Percentiles rank a stretch among this genome's conserved stretches.
Evolutionary conservation across 64 coral and sea anemone genomes (phyloP).

Genomic region (Catalaphyllia jardinei): DNA sequence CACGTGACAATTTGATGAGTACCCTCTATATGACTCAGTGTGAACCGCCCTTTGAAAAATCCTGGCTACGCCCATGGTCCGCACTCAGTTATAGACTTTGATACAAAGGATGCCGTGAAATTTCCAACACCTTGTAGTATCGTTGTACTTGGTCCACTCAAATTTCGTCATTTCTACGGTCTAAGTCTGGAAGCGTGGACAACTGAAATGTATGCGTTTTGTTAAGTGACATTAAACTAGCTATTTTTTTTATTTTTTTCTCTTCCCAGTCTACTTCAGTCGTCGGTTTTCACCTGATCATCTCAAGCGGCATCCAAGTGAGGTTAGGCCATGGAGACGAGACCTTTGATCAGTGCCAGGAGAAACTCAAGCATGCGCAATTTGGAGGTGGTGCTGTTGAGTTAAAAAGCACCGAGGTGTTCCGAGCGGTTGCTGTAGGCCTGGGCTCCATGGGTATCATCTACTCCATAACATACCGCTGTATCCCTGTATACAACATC

Average conservation of each 20-base stretch:
- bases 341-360: constrained; percentile 43
- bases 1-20: no score
- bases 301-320: constrained; percentile 41
- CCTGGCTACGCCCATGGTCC: no score
- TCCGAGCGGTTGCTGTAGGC: constrained; percentile 24
- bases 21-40: no score
- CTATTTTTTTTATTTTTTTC: background rate
- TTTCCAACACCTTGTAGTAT: no score
- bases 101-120: no score
- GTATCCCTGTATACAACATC: constrained; percentile 72
- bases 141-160: no score
- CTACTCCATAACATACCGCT: constrained; percentile 58
- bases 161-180: no score
- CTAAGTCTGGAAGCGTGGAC: no score
- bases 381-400: constrained; percentile 18
- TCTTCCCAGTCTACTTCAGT: constrained; percentile 47
- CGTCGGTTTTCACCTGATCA: constrained; percentile 45
- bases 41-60: no score
- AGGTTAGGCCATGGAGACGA: constrained; percentile 30
- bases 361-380: constrained; percentile 28
- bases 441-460: constrained; percentile 52
- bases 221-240: background rate
- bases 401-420: constrained; percentile 37
- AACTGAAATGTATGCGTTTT: no score
- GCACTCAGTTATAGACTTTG: no score